phyloP scores from a whole-genome alignment of 2,888 invertebrate genomes.

The Melanargia galathea region DNA sequence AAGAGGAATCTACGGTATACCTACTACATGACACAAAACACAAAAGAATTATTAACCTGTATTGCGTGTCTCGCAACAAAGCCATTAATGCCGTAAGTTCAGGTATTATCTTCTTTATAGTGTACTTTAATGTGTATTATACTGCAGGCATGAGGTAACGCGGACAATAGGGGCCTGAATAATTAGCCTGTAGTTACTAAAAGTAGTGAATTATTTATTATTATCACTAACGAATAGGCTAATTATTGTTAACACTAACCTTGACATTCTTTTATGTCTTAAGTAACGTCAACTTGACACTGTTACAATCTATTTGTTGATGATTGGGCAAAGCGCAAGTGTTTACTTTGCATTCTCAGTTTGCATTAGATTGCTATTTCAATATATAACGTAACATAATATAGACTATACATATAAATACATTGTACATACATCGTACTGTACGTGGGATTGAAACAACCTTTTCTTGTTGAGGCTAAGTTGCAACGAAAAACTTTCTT shows the following conservation, averaged over 20 bases:
- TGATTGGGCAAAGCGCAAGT: background rate
- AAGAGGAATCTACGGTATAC: conserved; percentile 3
- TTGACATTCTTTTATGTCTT: conserved; percentile 66
- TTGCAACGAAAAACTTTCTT: background rate
- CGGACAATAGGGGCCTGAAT: conserved; percentile 48
- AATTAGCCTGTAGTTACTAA: conserved; percentile 45
- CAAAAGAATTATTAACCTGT: conserved; percentile 25
- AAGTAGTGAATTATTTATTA: conserved; percentile 47
- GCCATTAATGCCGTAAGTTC: conserved; percentile 25
- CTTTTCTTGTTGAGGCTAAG: background rate
- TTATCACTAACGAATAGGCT: conserved; percentile 60
- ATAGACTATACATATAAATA: background rate
- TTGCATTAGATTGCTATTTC: conserved; percentile 7
- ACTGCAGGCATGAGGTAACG: conserved; percentile 29
- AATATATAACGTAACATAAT: background rate
- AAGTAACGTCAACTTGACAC: conserved; percentile 44
- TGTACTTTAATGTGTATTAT: conserved; percentile 26
- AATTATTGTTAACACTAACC: conserved; percentile 58
- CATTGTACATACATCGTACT: no score
- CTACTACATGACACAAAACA: conserved; percentile 12
- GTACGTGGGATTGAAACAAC: no score
- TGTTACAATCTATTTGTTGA: conserved; percentile 18
- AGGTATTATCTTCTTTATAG: conserved; percentile 14
- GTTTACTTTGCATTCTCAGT: conserved; percentile 9
- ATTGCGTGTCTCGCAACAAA: conserved; percentile 20